These are phyloP conservation scores for Acrossocheilus wenchowensis DNA, from an alignment of 2,797 vertebrate genomes.

Conservation along the genomic window DNA sequence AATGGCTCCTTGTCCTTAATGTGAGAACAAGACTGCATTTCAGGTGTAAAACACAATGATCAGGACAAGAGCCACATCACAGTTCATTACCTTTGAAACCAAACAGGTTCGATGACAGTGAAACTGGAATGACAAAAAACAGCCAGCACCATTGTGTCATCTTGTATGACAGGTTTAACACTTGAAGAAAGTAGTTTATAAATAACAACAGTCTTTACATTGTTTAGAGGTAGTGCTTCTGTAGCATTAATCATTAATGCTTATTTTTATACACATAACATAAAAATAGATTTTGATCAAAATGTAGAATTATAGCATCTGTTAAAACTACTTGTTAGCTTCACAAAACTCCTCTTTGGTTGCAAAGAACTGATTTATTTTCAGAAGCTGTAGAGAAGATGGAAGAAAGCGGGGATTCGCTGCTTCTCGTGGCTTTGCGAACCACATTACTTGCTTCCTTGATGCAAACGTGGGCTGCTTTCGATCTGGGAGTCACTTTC, in stretches of 20 bases:
- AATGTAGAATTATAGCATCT: not conserved
- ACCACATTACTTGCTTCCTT: conserved; percentile 15
- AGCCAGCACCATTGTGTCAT: conserved; percentile 56
- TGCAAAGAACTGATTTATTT: conserved; percentile 33
- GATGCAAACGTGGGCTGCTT: not conserved
- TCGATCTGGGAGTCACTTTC: conserved; percentile 57
- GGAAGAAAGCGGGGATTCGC: not conserved
- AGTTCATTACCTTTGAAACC: conserved; percentile 57
- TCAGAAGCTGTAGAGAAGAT: not conserved
- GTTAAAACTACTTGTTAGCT: conserved; percentile 11
- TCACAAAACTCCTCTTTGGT: conserved; percentile 14
- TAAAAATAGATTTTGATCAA: not conserved
- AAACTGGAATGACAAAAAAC: conserved; percentile 74
- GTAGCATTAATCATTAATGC: not conserved
- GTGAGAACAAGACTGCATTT: conserved; percentile 1
- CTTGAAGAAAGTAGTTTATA: conserved; percentile 48
- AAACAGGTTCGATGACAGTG: conserved; percentile 61
- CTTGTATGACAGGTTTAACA: conserved; percentile 75
- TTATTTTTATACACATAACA: not conserved
- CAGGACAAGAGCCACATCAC: conserved; percentile 16
- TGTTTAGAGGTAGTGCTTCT: conserved; percentile 30
- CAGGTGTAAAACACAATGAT: conserved; percentile 17
- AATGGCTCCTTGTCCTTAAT: not conserved
- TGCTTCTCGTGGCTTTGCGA: not conserved
- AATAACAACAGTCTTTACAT: conserved; percentile 46